phyloP scores from a whole-genome alignment of 2,797 vertebrate species.

The Bradypus variegatus region DNA sequence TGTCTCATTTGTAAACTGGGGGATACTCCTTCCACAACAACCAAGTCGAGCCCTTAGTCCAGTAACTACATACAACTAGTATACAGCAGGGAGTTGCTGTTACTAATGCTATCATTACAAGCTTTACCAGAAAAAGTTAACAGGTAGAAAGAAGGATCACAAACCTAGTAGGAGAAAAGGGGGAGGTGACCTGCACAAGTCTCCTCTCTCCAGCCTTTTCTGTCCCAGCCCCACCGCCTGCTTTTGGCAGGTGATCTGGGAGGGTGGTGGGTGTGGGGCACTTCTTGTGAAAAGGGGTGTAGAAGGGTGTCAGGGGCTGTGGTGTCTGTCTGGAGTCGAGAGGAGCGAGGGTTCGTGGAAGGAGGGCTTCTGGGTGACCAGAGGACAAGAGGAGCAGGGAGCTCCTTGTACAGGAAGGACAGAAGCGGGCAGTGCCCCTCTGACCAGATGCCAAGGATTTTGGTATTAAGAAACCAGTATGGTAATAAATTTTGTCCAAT shows the following conservation, averaged over 20 bases:
- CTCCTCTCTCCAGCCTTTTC: background rate
- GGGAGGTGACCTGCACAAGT: no score
- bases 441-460: background rate
- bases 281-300: background rate
- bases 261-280: background rate
- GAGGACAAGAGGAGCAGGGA: background rate
- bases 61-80: no score
- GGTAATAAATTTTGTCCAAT: background rate
- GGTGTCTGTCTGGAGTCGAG: background rate
- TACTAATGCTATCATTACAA: background rate
- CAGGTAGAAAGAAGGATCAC: background rate
- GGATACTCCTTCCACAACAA: background rate
- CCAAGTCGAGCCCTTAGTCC: background rate
- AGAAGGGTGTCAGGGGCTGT: background rate
- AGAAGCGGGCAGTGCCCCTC: background rate
- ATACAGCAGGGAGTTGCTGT: fast-evolving
- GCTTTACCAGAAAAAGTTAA: no score
- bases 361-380: background rate
- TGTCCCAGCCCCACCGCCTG: background rate
- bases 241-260: background rate
- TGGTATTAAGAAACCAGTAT: background rate
- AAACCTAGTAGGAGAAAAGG: fast-evolving
- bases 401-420: background rate
- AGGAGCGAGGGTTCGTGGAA: background rate
- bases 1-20: background rate